Evolutionary conservation across 2,797 vertebrate species (phyloP), one percentile per base, ranked within the genome.

Genomic region (Pyrocephalus nanus): DNA sequence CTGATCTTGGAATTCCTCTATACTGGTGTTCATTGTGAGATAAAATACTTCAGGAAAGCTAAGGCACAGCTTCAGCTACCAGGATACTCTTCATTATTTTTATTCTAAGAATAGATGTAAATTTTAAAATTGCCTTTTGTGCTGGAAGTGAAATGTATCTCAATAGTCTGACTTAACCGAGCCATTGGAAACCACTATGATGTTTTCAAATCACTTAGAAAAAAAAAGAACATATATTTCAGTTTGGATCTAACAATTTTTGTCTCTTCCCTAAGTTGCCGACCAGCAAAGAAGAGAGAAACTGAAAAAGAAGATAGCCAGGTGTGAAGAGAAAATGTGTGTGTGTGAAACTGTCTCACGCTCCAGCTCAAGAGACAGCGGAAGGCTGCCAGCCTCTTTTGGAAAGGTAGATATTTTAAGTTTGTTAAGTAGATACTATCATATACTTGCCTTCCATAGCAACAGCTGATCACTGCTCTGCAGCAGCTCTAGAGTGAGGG

Each of bases 211-310:
- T 76, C 43, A 19, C 32, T 45, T 64, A 50, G 18, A 45, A 38
- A 40, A 20, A 86, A 38, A 40, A 40, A 40, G 26, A 75, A 5
- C 30, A 47, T 71, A 4, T n/a, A 53, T 74, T 86, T 74, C 43
- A 12, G 8, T 70, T 78, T 76, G 43, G 23, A 66, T 74, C 60
- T 93, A 50, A 93, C 53, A 51, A 29, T 51, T 22, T 94, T 95
- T 77, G 20, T 93, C 96, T 89, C 89, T 96, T 94, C 78, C 76
- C 64, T 75, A 95, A 99, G 99, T 99, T 97, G 98, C 98, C 73
- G 99, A 99, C 97, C 99, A 98, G 88, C 97, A 98, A 95, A 98
- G 97, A 88, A 97, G 98, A 97, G 98, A 98, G 62, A 98, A 96
- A 92, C 90, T 98, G 74, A 98, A 94, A 96, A 99, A 97, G 96